Percentiles rank a stretch among this genome's conserved stretches.
Evolutionary conservation across 2,797 vertebrate species (phyloP).

Genomic region (Eurystomus glaucurus): DNA sequence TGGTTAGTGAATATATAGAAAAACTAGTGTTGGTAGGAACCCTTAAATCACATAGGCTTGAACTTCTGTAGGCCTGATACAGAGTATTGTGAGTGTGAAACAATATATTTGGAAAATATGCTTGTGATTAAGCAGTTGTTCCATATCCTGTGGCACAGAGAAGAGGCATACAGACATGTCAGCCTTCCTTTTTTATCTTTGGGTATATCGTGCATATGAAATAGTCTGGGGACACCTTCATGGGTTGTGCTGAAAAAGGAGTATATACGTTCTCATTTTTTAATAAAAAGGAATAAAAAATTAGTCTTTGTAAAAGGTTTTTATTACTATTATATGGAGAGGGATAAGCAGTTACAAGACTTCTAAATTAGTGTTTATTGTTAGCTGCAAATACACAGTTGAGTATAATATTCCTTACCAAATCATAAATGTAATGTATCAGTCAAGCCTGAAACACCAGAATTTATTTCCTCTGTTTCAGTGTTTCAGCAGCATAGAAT

Average conservation of each 20-base stretch:
- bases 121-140: background rate
- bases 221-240: background rate
- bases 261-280: background rate
- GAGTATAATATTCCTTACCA: conserved; percentile 43
- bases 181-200: background rate
- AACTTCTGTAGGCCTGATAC: background rate
- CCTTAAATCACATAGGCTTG: background rate
- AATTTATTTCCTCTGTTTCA: conserved; percentile 52
- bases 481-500: conserved; percentile 14
- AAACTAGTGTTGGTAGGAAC: background rate
- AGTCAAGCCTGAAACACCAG: background rate
- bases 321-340: background rate
- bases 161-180: background rate
- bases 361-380: background rate
- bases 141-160: background rate
- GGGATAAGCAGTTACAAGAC: background rate
- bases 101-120: background rate
- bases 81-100: background rate
- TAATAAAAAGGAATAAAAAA: background rate
- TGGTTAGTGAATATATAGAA: background rate
- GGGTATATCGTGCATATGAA: fast-evolving
- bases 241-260: background rate
- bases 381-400: conserved; percentile 67
- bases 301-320: background rate
- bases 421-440: conserved; percentile 65